These are phyloP conservation scores for Platygyra sinensis DNA, from an alignment of 64 coral and sea anemone species.

Conservation along the genomic window DNA sequence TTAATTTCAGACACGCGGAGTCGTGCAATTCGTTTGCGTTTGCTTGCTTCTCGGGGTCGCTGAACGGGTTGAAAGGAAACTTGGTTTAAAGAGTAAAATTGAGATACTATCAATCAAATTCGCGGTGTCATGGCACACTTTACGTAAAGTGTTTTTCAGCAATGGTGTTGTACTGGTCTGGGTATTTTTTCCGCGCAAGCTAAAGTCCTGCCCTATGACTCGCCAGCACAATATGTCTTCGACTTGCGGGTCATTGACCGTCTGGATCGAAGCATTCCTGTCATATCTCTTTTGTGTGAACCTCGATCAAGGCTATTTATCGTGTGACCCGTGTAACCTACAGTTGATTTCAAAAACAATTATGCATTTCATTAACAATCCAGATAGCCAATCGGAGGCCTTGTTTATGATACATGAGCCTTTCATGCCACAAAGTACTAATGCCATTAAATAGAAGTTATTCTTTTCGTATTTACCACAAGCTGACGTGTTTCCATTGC, in stretches of 20 bases:
- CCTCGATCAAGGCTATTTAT: neutral
- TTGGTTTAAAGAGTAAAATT: neutral
- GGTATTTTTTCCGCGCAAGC: neutral
- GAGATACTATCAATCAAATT: neutral
- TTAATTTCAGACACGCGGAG: no score
- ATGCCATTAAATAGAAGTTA: neutral
- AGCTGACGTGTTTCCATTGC: neutral
- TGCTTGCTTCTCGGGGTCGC: neutral
- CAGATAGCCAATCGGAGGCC: neutral
- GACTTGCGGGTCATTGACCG: constrained; percentile 42
- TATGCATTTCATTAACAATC: neutral
- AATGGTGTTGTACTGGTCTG: neutral
- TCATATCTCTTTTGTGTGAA: constrained; percentile 6
- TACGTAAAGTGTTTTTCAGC: neutral
- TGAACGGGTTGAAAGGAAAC: neutral
- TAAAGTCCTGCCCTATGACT: constrained; percentile 50
- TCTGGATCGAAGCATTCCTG: neutral
- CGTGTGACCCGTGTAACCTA: constrained; percentile 15
- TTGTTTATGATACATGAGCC: neutral
- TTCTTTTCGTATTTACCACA: neutral
- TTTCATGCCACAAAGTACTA: neutral
- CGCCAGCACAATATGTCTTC: neutral
- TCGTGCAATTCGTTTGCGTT: neutral
- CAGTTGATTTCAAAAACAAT: constrained; percentile 2
- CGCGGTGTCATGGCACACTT: no score